These are phyloP conservation scores for Saturnia japonica DNA, from an alignment of 2,888 invertebrate species.

Conservation along the genomic window DNA sequence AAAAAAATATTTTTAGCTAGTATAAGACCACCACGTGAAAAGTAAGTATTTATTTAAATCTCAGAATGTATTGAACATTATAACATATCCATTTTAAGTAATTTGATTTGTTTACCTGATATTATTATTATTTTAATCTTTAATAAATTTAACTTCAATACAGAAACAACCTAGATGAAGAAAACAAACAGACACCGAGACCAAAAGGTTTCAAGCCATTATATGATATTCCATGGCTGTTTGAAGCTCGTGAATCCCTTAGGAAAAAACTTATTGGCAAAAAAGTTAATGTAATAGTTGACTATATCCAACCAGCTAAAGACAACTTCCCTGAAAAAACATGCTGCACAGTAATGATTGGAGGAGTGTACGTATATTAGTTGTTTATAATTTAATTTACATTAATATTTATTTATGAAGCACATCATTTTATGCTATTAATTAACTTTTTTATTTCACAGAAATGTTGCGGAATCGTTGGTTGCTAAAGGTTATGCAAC, in stretches of 20 bases:
- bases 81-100: background rate
- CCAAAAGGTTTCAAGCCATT: conserved; percentile 92
- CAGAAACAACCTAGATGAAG: conserved; percentile 82
- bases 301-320: conserved; percentile 97
- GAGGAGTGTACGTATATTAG: conserved; percentile 69
- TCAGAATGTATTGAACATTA: background rate
- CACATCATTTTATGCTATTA: background rate
- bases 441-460: conserved; percentile 47
- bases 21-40: conserved; percentile 95
- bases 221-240: conserved; percentile 99
- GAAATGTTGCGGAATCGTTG: conserved; percentile 96
- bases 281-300: conserved; percentile 94
- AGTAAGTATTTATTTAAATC: conserved; percentile 50
- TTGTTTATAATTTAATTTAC: conserved; percentile 1
- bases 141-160: background rate
- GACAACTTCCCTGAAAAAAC: conserved; percentile 97
- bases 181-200: conserved; percentile 85
- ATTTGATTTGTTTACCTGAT: background rate
- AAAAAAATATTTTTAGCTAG: conserved; percentile 98
- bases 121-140: conserved; percentile 6
- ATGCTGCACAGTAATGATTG: conserved; percentile 95
- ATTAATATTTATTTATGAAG: conserved; percentile 17
- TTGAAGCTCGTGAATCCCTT: conserved; percentile 98
- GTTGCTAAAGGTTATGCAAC: conserved; percentile 95
- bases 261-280: conserved; percentile 98